Percentiles rank a stretch among this genome's conserved stretches.
Conservation (phyloP, 2,888 invertebrate species). For the Lottia gigantea region DNA sequence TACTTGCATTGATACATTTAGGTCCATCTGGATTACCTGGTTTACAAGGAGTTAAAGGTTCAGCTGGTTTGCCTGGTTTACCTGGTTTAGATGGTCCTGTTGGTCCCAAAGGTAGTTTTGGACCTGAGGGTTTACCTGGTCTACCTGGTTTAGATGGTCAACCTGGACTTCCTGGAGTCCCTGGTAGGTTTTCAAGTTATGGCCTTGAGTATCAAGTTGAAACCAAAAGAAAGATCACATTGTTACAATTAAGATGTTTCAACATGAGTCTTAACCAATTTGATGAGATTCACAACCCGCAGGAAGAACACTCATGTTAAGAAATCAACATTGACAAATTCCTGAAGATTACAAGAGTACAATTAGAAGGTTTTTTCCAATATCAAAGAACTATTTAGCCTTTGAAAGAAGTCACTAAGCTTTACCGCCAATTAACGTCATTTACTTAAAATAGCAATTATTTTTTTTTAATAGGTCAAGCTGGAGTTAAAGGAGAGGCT, state of each 20-base stretch:
- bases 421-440: too few species aligned
- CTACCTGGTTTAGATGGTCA: conserved; percentile 73
- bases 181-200: conserved; percentile 13
- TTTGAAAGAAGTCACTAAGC: neutral
- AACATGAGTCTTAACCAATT: too few species aligned
- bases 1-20: neutral
- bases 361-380: too few species aligned
- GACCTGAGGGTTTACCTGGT: conserved; percentile 64
- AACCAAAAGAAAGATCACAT: too few species aligned
- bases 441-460: too few species aligned
- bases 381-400: too few species aligned
- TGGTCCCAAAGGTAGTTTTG: conserved; percentile 59
- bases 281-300: too few species aligned
- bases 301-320: too few species aligned
- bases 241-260: too few species aligned
- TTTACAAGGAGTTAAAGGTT: conserved; percentile 49
- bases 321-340: too few species aligned
- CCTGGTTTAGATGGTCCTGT: conserved; percentile 73
- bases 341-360: too few species aligned
- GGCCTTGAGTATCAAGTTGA: too few species aligned
- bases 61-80: conserved; percentile 61
- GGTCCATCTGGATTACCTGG: conserved; percentile 43
- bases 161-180: conserved; percentile 65
- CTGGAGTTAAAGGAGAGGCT: conserved; percentile 37
- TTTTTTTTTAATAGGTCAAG: neutral